These are phyloP conservation scores for Platerodrilus igneus DNA, from an alignment of 2,888 invertebrate species.

Conservation along the genomic window DNA sequence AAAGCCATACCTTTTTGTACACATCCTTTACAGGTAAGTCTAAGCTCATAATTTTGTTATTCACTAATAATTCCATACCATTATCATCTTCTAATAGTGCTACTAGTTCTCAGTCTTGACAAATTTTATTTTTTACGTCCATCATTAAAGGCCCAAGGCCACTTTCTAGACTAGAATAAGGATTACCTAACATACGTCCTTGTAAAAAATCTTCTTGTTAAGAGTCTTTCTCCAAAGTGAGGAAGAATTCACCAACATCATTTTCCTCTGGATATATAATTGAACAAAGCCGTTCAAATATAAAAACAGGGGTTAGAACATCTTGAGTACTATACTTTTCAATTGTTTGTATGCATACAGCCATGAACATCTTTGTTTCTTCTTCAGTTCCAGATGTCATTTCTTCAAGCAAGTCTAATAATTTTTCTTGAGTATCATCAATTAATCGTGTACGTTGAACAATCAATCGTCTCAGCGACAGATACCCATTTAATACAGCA, in stretches of 20 bases:
- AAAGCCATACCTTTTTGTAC: conserved; percentile 81
- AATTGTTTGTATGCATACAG: conserved; percentile 93
- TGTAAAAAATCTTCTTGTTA: conserved; percentile 98
- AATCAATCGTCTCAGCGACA: conserved; percentile 83
- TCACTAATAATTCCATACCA: conserved; percentile 96
- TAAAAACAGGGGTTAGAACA: conserved; percentile 93
- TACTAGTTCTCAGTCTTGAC: conserved; percentile 96
- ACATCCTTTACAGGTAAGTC: conserved; percentile 94
- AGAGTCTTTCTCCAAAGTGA: conserved; percentile 95
- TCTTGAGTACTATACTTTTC: conserved; percentile 87
- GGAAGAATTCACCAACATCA: conserved; percentile 93
- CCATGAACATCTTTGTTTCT: conserved; percentile 96
- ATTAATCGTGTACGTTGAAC: conserved; percentile 92
- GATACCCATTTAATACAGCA: conserved; percentile 88
- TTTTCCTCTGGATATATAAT: conserved; percentile 97
- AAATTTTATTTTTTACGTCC: conserved; percentile 98
- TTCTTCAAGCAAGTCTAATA: conserved; percentile 88
- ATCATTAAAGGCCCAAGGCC: conserved; percentile 97
- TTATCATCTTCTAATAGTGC: conserved; percentile 96
- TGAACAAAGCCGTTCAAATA: conserved; percentile 94
- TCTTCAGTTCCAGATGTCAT: conserved; percentile 94
- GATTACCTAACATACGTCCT: conserved; percentile 96
- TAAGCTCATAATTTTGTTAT: conserved; percentile 96
- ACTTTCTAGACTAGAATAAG: conserved; percentile 89
- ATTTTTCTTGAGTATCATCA: conserved; percentile 93